Percentiles rank a stretch among this genome's conserved stretches.
These are phyloP conservation scores for Barypeithes pellucidus DNA, from an alignment of 2,888 invertebrate genomes.

Conservation along the genomic window DNA sequence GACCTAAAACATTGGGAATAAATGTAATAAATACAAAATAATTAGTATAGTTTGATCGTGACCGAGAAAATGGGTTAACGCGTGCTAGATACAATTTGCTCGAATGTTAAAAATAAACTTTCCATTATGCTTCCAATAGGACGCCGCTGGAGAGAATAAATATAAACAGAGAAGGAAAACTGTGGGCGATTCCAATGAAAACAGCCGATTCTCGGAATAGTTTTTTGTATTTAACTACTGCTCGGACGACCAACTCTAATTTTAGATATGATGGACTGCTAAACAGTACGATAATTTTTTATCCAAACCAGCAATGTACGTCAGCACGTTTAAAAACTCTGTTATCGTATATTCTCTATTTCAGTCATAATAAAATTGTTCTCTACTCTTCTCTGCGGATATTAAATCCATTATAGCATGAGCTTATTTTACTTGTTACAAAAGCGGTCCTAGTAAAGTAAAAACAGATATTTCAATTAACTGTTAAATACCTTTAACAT, in stretches of 20 bases:
- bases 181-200: slow-evolving; percentile 51
- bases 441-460: slow-evolving; percentile 12
- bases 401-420: slow-evolving; percentile 10
- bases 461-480: slow-evolving; percentile 21
- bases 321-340: slow-evolving; percentile 21
- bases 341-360: slow-evolving; percentile 12
- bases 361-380: slow-evolving; percentile 2
- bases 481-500: slow-evolving; percentile 14
- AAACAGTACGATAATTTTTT: slow-evolving; percentile 42
- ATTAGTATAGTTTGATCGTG: too few species aligned
- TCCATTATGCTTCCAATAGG: neutral
- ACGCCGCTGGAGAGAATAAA: slow-evolving; percentile 37
- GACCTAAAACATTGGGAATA: too few species aligned
- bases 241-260: slow-evolving; percentile 44
- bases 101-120: neutral
- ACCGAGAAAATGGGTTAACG: too few species aligned
- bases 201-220: slow-evolving; percentile 50
- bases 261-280: slow-evolving; percentile 46
- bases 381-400: neutral
- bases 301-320: slow-evolving; percentile 34
- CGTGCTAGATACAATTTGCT: too few species aligned
- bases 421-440: slow-evolving; percentile 6
- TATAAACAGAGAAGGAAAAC: slow-evolving; percentile 44
- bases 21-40: too few species aligned
- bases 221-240: slow-evolving; percentile 33